phyloP scores from a whole-genome alignment of 2,113 vertebrate genomes.

The Colossoma macropomum region DNA sequence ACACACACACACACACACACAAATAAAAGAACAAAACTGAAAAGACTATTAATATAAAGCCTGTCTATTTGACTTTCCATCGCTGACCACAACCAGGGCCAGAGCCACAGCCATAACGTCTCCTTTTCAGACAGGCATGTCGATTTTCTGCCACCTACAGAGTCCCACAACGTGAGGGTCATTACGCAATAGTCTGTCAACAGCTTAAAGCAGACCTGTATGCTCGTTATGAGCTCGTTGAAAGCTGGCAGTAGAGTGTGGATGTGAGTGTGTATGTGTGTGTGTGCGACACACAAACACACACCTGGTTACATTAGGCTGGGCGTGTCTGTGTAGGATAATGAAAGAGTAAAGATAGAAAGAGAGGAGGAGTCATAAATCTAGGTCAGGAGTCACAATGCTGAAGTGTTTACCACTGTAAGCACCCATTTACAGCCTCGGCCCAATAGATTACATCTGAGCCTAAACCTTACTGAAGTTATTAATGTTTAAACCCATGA shows the following conservation, averaged over 20 bases:
- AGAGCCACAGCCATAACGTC: too few species aligned
- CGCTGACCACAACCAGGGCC: too few species aligned
- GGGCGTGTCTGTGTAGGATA: slow-evolving; percentile 31
- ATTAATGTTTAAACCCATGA: not conserved
- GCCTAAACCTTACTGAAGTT: not conserved
- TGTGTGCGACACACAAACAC: slow-evolving; percentile 25
- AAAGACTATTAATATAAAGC: too few species aligned
- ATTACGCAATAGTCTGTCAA: not conserved
- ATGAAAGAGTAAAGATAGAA: slow-evolving; percentile 1
- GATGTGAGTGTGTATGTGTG: not conserved
- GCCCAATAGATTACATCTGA: not conserved
- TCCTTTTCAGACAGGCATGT: not conserved
- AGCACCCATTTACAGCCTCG: not conserved
- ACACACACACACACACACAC: too few species aligned
- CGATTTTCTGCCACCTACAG: not conserved
- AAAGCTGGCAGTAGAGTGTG: not conserved
- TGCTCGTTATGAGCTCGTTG: not conserved
- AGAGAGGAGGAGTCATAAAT: slow-evolving; percentile 1
- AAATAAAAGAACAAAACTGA: too few species aligned
- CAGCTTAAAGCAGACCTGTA: not conserved
- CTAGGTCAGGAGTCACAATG: slow-evolving; percentile 5
- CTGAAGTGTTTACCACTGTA: not conserved
- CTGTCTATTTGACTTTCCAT: too few species aligned
- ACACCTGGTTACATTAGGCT: slow-evolving; percentile 22
- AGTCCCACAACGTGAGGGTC: not conserved